A percentile compares a stretch with the other conserved stretches of the same genome.
phyloP scores from a whole-genome alignment of 2,888 invertebrate genomes.

The Kuschelorhynchus macadamiae region DNA sequence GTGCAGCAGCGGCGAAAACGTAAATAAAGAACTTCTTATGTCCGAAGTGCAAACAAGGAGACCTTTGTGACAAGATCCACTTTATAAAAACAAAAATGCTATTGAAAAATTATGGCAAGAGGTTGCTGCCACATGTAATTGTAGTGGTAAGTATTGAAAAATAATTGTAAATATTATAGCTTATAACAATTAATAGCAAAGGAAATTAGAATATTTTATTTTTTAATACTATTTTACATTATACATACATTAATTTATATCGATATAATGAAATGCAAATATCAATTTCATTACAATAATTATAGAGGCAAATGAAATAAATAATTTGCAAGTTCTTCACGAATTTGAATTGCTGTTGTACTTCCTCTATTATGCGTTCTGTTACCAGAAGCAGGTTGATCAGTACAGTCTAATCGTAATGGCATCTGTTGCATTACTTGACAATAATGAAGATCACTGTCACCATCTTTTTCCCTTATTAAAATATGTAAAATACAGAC shows the following conservation, averaged over 20 bases:
- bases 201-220: constrained; percentile 11
- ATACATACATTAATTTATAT: background rate
- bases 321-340: constrained; percentile 19
- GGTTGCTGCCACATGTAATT: constrained; percentile 1
- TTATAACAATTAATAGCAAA: background rate
- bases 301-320: constrained; percentile 9
- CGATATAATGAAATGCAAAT: background rate
- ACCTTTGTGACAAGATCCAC: constrained; percentile 20
- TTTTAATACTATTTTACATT: constrained; percentile 7
- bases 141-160: too few relatives aligned
- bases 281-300: constrained; percentile 1
- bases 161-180: too few relatives aligned
- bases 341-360: constrained; percentile 25
- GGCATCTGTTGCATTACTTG: background rate
- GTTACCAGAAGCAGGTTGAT: too few relatives aligned
- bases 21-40: constrained; percentile 12
- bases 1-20: background rate
- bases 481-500: constrained; percentile 38
- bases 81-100: constrained; percentile 41
- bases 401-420: too few relatives aligned
- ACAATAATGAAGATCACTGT: constrained; percentile 25
- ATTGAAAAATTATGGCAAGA: constrained; percentile 45
- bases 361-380: constrained; percentile 9
- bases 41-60: constrained; percentile 34
- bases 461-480: constrained; percentile 28